These are phyloP conservation scores for Isichthys henryi DNA, from an alignment of 2,113 vertebrate genomes.

Conservation along the genomic window DNA sequence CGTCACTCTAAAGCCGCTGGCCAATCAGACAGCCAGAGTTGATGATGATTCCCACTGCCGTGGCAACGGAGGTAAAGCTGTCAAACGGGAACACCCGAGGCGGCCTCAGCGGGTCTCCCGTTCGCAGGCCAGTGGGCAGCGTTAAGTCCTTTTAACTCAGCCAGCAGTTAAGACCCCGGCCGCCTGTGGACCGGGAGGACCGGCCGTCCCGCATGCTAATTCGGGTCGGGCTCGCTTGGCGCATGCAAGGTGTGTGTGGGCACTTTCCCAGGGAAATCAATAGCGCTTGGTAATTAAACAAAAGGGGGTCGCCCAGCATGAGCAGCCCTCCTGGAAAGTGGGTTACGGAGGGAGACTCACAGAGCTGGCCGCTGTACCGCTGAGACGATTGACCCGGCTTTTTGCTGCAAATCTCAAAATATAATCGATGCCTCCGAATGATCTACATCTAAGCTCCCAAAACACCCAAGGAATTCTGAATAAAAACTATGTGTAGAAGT, in stretches of 20 bases:
- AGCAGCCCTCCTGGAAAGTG: conserved; percentile 58
- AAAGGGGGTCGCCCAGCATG: conserved; percentile 58
- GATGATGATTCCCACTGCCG: background rate
- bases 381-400: background rate
- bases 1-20: background rate
- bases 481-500: background rate
- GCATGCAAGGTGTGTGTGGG: conserved; percentile 22
- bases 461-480: background rate
- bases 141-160: background rate
- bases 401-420: background rate
- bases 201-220: background rate
- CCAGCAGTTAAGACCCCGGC: conserved; percentile 2
- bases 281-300: conserved; percentile 74
- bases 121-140: background rate
- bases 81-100: background rate
- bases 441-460: background rate
- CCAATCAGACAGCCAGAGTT: background rate
- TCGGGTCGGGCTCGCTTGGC: background rate
- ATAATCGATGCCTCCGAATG: background rate
- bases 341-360: conserved; percentile 64
- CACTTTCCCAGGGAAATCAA: conserved; percentile 75
- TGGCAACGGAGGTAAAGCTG: background rate
- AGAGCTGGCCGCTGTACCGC: conserved; percentile 48
- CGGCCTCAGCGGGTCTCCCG: background rate
- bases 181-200: background rate